phyloP scores from a whole-genome alignment of 2,888 invertebrate species.

The Tipula helvola region DNA sequence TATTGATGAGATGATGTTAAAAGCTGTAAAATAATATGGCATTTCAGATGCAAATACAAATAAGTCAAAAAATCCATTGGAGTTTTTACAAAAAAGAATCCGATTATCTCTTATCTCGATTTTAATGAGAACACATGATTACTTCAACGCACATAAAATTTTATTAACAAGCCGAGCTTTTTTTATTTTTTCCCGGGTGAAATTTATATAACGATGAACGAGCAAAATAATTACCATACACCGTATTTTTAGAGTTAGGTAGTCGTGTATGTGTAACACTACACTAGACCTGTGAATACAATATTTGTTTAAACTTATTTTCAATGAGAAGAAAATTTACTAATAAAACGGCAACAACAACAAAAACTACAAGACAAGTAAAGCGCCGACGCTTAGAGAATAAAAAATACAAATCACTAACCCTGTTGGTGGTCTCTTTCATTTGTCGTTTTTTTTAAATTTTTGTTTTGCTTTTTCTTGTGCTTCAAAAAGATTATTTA shows the following conservation, averaged over 20 bases:
- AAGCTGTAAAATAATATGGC: no score
- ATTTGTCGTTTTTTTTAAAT: neutral
- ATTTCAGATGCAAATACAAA: no score
- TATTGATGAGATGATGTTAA: no score
- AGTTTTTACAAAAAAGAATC: no score
- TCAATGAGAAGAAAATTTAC: neutral
- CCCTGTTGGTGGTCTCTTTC: constrained; percentile 5
- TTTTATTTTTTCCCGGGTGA: no score
- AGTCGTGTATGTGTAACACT: neutral
- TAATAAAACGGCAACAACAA: neutral
- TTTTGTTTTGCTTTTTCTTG: neutral
- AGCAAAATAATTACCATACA: no score
- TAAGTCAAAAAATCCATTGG: no score
- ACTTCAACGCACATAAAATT: no score
- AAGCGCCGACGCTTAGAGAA: neutral
- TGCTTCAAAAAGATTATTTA: neutral
- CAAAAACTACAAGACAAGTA: constrained; percentile 5
- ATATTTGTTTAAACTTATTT: neutral
- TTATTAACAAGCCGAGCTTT: no score
- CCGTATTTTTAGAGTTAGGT: neutral
- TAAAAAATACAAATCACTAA: neutral
- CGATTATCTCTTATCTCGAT: no score
- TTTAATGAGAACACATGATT: no score
- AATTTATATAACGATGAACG: no score
- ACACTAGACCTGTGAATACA: neutral